phyloP scores from a whole-genome alignment of 2,888 invertebrate genomes.

The Pogonocherus hispidulus region DNA sequence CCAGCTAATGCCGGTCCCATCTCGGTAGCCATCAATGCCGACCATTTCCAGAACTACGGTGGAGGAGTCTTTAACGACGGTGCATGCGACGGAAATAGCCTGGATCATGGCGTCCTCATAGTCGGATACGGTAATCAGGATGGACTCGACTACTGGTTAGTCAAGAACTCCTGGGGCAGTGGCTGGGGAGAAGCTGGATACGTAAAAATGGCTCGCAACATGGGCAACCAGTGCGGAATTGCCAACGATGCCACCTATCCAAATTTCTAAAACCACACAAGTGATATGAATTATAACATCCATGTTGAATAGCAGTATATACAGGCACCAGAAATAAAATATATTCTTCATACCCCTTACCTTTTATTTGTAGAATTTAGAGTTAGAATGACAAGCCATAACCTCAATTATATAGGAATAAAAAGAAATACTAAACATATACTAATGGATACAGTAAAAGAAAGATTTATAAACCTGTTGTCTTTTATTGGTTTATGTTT shows the following conservation, averaged over 20 bases:
- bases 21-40: constrained; percentile 34
- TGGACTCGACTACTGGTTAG: constrained; percentile 75
- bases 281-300: too few relatives aligned
- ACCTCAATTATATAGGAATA: too few relatives aligned
- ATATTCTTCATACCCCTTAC: too few relatives aligned
- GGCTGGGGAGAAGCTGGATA: constrained; percentile 60
- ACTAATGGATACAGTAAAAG: too few relatives aligned
- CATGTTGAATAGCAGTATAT: too few relatives aligned
- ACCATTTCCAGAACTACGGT: constrained; percentile 24
- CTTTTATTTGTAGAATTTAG: too few relatives aligned
- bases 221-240: constrained; percentile 85
- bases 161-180: constrained; percentile 78
- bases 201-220: constrained; percentile 56
- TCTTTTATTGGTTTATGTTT: too few relatives aligned
- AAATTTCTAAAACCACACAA: constrained; percentile 65
- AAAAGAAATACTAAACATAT: too few relatives aligned
- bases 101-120: constrained; percentile 86
- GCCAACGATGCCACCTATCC: constrained; percentile 66
- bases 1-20: constrained; percentile 29
- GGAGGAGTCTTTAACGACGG: constrained; percentile 62
- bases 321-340: too few relatives aligned
- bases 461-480: too few relatives aligned
- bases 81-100: constrained; percentile 63
- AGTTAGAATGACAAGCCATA: too few relatives aligned
- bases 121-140: constrained; percentile 79